Evolutionary conservation across 2,797 vertebrate species (phyloP).

Genomic region (Clarias fuscus): DNA sequence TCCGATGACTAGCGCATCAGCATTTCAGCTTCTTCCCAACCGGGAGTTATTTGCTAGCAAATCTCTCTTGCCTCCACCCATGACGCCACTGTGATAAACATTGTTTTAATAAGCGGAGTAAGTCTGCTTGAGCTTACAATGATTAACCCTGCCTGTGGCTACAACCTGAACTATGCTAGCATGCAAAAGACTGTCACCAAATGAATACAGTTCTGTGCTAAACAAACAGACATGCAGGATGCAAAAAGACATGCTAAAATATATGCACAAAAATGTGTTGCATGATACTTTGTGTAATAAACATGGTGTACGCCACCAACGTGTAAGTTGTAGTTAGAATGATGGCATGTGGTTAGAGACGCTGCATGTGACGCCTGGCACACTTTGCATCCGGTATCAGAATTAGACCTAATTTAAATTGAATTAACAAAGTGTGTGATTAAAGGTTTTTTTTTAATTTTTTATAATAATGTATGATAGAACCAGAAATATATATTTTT

Average conservation of each 20-base stretch:
- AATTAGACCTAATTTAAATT: neutral
- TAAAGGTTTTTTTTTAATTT: neutral
- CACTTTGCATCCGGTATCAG: neutral
- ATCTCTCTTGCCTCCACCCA: neutral
- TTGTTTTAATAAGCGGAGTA: neutral
- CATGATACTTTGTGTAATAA: neutral
- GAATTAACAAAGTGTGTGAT: neutral
- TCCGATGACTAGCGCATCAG: neutral
- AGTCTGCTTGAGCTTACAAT: neutral
- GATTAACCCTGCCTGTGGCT: neutral
- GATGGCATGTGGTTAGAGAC: neutral
- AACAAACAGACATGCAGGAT: too few relatives aligned
- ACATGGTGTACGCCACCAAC: neutral
- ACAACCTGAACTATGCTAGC: neutral
- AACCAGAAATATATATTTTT: too few relatives aligned
- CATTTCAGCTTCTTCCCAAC: neutral
- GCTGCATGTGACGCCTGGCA: neutral
- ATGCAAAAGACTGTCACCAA: neutral
- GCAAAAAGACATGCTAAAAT: too few relatives aligned
- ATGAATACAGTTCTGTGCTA: neutral
- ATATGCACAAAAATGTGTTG: too few relatives aligned
- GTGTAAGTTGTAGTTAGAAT: neutral
- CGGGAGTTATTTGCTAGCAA: neutral
- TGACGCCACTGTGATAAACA: slow-evolving; percentile 1
- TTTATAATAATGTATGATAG: neutral